Evolutionary conservation across 2,888 invertebrate genomes (phyloP).

Genomic region (Drosophila niveifrons): DNA sequence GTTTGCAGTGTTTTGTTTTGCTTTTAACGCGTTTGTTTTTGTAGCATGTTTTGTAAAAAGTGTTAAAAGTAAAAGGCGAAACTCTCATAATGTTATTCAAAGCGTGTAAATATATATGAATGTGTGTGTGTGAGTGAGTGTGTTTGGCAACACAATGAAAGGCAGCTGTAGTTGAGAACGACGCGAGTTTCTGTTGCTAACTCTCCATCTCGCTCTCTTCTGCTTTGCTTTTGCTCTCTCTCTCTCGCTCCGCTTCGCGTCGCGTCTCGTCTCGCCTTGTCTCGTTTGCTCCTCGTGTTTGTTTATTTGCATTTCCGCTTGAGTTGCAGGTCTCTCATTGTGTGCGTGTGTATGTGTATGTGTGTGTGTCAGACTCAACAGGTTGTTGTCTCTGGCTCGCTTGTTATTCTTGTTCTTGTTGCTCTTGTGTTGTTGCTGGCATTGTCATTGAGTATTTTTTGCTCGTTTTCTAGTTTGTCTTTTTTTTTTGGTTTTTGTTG

Average conservation of each 20-base stretch:
- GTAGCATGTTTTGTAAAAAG: conserved; percentile 55
- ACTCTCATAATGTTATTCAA: conserved; percentile 79
- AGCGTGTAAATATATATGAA: conserved; percentile 49
- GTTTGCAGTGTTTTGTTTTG: conserved; percentile 41
- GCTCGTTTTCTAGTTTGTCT: conserved; percentile 75
- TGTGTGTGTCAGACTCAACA: conserved; percentile 62
- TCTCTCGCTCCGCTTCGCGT: conserved; percentile 22
- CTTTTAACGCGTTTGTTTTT: conserved; percentile 35
- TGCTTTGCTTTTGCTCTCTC: conserved; percentile 46
- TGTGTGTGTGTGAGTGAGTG: conserved; percentile 31
- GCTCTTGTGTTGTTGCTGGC: conserved; percentile 41
- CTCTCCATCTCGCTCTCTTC: conserved; percentile 25
- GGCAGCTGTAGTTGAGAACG: conserved; percentile 59
- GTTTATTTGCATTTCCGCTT: conserved; percentile 82
- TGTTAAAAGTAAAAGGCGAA: conserved; percentile 74
- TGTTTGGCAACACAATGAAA: conserved; percentile 53
- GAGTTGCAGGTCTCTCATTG: conserved; percentile 68
- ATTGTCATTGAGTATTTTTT: conserved; percentile 70
- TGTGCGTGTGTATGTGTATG: conserved; percentile 34
- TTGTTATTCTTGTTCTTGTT: conserved; percentile 34
- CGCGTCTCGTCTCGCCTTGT: conserved; percentile 41
- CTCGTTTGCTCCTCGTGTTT: conserved; percentile 65
- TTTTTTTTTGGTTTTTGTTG: conserved; percentile 68
- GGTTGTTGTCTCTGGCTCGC: conserved; percentile 71
- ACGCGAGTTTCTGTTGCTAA: conserved; percentile 66